Conservation (phyloP, 1,140 invertebrate species). For the Glomeris maerens region DNA sequence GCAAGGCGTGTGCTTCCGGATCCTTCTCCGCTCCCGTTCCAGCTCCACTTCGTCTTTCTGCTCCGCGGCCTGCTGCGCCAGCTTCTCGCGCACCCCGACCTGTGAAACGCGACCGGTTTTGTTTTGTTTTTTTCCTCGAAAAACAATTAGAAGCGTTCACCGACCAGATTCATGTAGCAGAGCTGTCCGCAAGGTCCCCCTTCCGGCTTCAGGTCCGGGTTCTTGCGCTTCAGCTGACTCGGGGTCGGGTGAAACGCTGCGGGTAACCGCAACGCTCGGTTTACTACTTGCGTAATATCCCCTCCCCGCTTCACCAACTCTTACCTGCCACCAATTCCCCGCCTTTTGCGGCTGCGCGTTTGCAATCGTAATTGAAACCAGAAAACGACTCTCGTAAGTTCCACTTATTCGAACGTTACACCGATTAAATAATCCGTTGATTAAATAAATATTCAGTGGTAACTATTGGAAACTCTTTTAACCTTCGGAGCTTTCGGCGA, state of each 20-base stretch:
- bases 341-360: too few relatives aligned
- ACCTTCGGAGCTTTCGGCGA: too few relatives aligned
- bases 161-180: constrained; percentile 79
- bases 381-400: too few relatives aligned
- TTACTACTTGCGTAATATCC: too few relatives aligned
- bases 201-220: constrained; percentile 73
- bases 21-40: constrained; percentile 38
- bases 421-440: too few relatives aligned
- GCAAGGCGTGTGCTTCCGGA: constrained; percentile 50
- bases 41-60: constrained; percentile 30
- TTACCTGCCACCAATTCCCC: too few relatives aligned
- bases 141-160: background rate
- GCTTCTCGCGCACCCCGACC: constrained; percentile 62
- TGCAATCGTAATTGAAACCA: too few relatives aligned
- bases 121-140: background rate
- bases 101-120: constrained; percentile 15
- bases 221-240: constrained; percentile 73
- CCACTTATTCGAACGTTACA: too few relatives aligned
- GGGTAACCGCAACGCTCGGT: too few relatives aligned
- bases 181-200: constrained; percentile 68
- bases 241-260: constrained; percentile 75
- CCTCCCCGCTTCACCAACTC: too few relatives aligned
- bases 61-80: constrained; percentile 46
- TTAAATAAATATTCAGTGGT: too few relatives aligned
- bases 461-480: too few relatives aligned